Evolutionary conservation across 37 sponge, comb jelly and placozoan species (phyloP).

Genomic region (Aphrocallistes beatrix): DNA sequence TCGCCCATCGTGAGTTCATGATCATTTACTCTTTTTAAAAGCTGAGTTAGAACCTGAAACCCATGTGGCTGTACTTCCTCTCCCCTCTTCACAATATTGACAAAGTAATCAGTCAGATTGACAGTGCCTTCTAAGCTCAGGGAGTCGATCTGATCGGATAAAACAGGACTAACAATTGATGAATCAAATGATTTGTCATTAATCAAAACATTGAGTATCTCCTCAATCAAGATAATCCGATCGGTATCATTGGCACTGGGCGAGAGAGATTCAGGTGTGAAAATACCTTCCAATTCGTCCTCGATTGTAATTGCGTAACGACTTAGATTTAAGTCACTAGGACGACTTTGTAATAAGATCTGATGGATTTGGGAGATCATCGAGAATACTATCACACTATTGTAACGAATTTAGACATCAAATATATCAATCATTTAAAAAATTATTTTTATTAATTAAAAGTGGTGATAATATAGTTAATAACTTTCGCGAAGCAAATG

Average conservation of each 20-base stretch:
- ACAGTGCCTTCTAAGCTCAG: background rate
- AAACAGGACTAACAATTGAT: background rate
- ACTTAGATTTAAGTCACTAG: background rate
- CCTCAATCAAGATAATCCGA: background rate
- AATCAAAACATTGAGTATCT: background rate
- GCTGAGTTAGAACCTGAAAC: background rate
- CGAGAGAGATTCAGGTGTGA: background rate
- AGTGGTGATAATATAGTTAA: too few species aligned
- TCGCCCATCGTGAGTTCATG: background rate
- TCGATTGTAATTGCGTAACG: background rate
- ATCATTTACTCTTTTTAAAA: background rate
- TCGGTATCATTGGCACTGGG: background rate
- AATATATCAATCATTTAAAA: background rate
- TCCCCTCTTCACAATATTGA: background rate
- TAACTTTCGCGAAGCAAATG: background rate
- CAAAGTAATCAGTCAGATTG: background rate
- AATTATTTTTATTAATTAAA: too few species aligned
- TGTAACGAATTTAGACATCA: background rate
- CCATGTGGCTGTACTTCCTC: background rate
- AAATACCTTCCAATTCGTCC: background rate
- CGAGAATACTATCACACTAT: background rate
- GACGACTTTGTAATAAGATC: background rate
- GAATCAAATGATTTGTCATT: background rate
- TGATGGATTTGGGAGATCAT: background rate
- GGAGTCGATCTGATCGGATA: background rate